Base-by-base conservation (phyloP, 2,888 invertebrate genomes). In the Drosophila recens region DNA sequence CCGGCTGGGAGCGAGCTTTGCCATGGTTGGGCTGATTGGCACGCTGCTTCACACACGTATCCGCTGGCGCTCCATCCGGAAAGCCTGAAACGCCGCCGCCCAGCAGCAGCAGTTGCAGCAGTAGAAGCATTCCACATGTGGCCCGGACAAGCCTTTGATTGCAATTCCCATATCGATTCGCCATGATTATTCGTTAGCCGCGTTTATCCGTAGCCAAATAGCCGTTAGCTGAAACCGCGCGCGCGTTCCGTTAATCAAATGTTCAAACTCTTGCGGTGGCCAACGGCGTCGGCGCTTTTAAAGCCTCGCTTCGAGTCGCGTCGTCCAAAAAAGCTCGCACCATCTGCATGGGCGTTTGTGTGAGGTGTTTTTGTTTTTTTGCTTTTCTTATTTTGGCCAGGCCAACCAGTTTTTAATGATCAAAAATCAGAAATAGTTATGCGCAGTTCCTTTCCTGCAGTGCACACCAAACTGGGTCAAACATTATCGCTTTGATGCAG, bases 61-160 rank as follows among this genome's bases (percentile, higher is more conserved):
- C 96, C 33, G 96, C 95, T 0, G 97, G 97, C 1, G 96, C 96
- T 1, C 96, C 96, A 85, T 96, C 96, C n/a, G 96, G 96, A 90
- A 96, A 96, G 71, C 94, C 94, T 52, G 62, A 38, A 4, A 92
- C 42, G 9, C 46, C 58, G 1, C 27, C 17, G 27, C 27, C 27
- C 27, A 27, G 27, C 27, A 27, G 27, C 6, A 79, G 93, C 65
- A 93, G 90, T 89, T 2, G 27, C 6, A 79, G 93, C 65, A 93
- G 90, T 89, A 92, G 83, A 62, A 93, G 33, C 52, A 74, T 36
- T 8, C 40, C 27, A 69, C 43, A 48, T 15, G 43, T 17, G 30
- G 33, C 27, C 45, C 43, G 13, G 11, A 3, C 5, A 42, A 10
- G 48, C 3, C 38, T 58, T 20, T 53, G 48, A 45, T 46, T 61